phyloP scores from a whole-genome alignment of 2,113 vertebrate genomes.

The Phainopepla nitens region DNA sequence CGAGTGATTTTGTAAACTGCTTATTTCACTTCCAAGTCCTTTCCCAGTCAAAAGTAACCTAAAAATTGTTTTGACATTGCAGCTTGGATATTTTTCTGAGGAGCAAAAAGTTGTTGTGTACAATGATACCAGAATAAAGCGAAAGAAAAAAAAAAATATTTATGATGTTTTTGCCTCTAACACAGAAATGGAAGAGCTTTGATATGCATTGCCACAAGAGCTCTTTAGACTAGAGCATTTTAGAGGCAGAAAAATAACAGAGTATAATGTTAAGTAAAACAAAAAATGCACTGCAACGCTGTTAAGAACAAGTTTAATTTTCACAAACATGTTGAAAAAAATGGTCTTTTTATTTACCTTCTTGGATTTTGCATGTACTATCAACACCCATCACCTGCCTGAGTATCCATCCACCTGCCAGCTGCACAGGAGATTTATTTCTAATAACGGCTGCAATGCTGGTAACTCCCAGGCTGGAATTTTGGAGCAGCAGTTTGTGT shows the following conservation, averaged over 20 bases:
- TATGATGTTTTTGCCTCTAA: not conserved
- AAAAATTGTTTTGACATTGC: not conserved
- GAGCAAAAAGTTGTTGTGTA: not conserved
- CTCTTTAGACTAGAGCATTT: not conserved
- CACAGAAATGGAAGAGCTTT: not conserved
- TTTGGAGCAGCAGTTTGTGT: not conserved
- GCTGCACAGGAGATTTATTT: not conserved
- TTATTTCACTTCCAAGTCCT: not conserved
- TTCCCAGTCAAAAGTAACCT: not conserved
- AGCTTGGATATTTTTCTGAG: not conserved
- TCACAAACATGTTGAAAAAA: not conserved
- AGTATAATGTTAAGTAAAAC: not conserved
- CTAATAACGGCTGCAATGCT: not conserved
- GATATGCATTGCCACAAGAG: not conserved
- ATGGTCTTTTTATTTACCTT: not conserved
- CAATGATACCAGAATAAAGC: not conserved
- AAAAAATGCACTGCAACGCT: accelerated
- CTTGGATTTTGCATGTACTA: not conserved
- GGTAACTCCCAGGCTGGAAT: not conserved
- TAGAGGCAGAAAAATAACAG: not conserved
- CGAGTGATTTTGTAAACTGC: not conserved
- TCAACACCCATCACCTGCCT: not conserved
- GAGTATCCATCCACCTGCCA: not conserved
- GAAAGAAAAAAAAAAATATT: not conserved
- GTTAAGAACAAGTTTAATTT: not conserved